A percentile compares a stretch with the other conserved stretches of the same genome.
Evolutionary conservation across 2,888 invertebrate species (phyloP).

Genomic region (Lepidocyrtoides sp.): DNA sequence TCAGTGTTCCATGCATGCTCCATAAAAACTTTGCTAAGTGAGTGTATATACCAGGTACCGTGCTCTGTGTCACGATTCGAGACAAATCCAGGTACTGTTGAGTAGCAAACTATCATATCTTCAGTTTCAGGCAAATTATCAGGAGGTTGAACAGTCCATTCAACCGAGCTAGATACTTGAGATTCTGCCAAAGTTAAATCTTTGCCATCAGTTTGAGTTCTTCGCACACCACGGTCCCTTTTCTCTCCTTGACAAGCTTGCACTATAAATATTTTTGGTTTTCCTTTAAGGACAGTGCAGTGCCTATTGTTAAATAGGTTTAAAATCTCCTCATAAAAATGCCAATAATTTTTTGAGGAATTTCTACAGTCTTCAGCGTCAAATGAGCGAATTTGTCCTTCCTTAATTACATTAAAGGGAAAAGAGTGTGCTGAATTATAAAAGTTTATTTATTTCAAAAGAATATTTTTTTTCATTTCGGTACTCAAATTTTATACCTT

Average conservation of each 20-base stretch:
- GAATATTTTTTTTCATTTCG: no score
- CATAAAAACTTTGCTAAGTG: conserved; percentile 80
- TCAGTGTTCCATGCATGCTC: conserved; percentile 80
- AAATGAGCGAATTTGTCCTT: conserved; percentile 74
- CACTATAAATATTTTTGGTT: conserved; percentile 84
- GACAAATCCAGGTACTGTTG: conserved; percentile 83
- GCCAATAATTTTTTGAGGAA: conserved; percentile 43
- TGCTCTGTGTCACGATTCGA: conserved; percentile 82
- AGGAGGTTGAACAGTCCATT: conserved; percentile 19
- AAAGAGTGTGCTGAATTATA: no score
- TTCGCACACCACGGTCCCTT: conserved; percentile 75
- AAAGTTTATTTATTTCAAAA: no score
- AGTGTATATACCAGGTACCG: conserved; percentile 82
- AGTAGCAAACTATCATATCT: conserved; percentile 83
- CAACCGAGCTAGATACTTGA: conserved; percentile 4
- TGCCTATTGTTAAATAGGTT: conserved; percentile 81
- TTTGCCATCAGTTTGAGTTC: conserved; percentile 68
- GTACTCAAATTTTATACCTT: no score
- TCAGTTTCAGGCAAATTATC: conserved; percentile 72
- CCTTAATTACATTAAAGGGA: conserved; percentile 8
- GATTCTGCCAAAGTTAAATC: conserved; percentile 6
- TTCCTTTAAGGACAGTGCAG: conserved; percentile 77
- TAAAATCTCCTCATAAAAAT: conserved; percentile 82
- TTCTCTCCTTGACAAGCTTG: conserved; percentile 83
- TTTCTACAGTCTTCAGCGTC: conserved; percentile 73